These are phyloP conservation scores for Mnemiopsis leidyi DNA, from an alignment of 37 sponge, comb jelly and placozoan species.

Conservation along the genomic window DNA sequence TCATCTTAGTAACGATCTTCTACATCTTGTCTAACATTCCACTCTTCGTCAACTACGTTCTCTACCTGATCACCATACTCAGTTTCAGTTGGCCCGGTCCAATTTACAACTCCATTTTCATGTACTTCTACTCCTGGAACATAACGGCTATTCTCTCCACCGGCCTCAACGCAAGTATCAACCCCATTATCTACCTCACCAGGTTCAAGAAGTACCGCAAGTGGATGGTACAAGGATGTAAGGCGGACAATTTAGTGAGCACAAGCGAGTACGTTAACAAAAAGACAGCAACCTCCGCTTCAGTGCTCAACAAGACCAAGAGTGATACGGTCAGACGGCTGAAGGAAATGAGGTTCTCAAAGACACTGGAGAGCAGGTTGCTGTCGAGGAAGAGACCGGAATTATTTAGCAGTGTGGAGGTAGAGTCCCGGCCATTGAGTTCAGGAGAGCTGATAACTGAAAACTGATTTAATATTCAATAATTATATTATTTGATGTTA, in stretches of 20 bases:
- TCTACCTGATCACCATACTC: not conserved
- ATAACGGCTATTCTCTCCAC: not conserved
- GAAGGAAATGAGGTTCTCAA: not conserved
- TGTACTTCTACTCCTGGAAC: constrained; percentile 40
- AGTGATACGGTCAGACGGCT: not conserved
- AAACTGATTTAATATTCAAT: too few species aligned
- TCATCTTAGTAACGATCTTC: not conserved
- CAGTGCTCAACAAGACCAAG: not conserved
- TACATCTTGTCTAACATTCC: not conserved
- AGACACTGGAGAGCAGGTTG: not conserved
- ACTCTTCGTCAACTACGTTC: not conserved
- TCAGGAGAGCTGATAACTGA: not conserved
- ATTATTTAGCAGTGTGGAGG: not conserved
- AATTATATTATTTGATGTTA: too few species aligned
- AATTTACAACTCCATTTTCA: not conserved
- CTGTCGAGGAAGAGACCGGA: not conserved
- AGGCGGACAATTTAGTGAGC: not conserved
- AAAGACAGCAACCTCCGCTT: not conserved
- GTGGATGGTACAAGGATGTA: not conserved
- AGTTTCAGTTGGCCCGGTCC: not conserved
- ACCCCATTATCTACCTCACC: not conserved
- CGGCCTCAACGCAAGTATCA: not conserved
- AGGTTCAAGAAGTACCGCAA: not conserved
- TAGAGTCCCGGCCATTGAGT: not conserved
- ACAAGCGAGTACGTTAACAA: not conserved